Percentiles rank a stretch among this genome's conserved stretches.
Evolutionary conservation across 2,797 vertebrate species (phyloP).

Genomic region (Danio jaintianensis): DNA sequence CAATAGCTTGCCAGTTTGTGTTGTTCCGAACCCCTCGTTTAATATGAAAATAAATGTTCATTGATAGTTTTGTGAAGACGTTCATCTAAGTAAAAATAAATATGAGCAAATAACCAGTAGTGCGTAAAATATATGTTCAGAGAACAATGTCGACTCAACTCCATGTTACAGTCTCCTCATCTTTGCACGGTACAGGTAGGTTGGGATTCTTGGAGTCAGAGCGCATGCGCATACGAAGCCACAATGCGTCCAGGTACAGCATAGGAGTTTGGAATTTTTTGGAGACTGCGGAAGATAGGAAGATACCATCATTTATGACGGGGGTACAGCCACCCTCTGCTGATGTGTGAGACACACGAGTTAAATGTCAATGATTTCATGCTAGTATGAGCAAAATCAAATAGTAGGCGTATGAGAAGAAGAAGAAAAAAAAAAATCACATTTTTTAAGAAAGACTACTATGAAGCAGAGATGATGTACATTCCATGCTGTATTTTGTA

Average conservation of each 20-base stretch:
- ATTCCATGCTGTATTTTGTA: neutral
- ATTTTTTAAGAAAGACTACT: neutral
- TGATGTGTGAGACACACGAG: neutral
- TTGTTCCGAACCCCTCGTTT: neutral
- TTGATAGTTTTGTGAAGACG: neutral
- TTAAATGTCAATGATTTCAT: neutral
- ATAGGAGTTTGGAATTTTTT: conserved; percentile 47
- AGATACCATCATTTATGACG: conserved; percentile 51
- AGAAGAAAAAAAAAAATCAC: neutral
- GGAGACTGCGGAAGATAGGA: conserved; percentile 59
- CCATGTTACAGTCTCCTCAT: neutral
- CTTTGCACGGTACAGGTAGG: conserved; percentile 43
- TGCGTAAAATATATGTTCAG: neutral
- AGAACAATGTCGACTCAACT: neutral
- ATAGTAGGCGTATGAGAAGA: too few relatives aligned
- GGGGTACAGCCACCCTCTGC: neutral
- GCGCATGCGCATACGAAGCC: conserved; percentile 45
- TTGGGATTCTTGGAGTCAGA: conserved; percentile 3
- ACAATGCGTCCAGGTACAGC: conserved; percentile 50
- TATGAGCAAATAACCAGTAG: neutral
- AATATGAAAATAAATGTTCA: neutral
- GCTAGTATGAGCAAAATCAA: neutral
- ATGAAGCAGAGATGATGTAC: neutral
- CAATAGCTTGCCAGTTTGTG: neutral
- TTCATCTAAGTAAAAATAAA: neutral